phyloP scores from a whole-genome alignment of 35 echinoderm and acorn worm genomes.

The Stichopus chloronotus region DNA sequence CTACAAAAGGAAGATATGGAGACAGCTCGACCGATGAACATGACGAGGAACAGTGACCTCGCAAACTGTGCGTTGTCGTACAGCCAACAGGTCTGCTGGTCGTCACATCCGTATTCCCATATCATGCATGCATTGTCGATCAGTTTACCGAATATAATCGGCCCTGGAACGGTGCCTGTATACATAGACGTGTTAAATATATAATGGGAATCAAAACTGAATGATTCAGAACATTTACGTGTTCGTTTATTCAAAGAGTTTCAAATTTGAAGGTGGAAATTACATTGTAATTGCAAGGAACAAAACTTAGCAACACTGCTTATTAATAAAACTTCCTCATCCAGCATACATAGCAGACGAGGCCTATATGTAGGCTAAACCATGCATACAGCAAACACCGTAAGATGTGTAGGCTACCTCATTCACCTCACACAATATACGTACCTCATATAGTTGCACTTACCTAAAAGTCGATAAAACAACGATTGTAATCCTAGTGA shows the following conservation, averaged over 20 bases:
- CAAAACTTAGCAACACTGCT: background rate
- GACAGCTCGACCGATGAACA: conserved; percentile 20
- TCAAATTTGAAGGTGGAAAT: background rate
- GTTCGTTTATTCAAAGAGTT: background rate
- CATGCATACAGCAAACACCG: too few species aligned
- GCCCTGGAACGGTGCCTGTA: conserved; percentile 75
- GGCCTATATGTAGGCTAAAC: too few species aligned
- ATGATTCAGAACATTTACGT: background rate
- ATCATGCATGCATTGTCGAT: conserved; percentile 83
- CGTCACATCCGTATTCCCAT: conserved; percentile 74
- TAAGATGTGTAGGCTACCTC: too few species aligned
- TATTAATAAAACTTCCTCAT: too few species aligned
- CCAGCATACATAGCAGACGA: too few species aligned
- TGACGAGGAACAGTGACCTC: conserved; percentile 44
- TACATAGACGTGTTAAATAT: background rate
- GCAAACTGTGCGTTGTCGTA: conserved; percentile 73
- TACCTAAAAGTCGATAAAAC: conserved; percentile 65
- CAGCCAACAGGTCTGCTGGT: conserved; percentile 67
- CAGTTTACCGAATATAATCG: conserved; percentile 73
- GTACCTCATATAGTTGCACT: too few species aligned
- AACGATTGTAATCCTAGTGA: conserved; percentile 62
- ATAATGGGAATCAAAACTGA: background rate
- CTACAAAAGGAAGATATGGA: conserved; percentile 30
- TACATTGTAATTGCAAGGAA: background rate
- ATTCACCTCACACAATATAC: too few species aligned